Conservation (phyloP, 1,140 invertebrate species). For the Drosophila nikananu region DNA sequence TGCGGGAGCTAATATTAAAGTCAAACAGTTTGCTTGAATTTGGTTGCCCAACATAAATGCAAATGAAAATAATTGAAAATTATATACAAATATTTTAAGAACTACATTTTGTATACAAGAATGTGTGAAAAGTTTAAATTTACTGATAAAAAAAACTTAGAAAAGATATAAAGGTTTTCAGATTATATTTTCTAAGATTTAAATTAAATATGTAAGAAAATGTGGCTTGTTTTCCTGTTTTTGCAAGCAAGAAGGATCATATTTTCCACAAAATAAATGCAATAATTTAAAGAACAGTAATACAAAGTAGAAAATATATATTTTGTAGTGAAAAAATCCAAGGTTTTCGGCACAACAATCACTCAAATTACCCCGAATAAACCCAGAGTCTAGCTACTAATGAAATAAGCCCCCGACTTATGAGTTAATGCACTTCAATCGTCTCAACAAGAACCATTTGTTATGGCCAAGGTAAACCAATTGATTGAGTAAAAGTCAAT, state of each 20-base stretch:
- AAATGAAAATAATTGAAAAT: too few relatives aligned
- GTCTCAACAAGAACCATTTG: neutral
- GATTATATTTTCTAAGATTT: too few relatives aligned
- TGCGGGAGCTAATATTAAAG: constrained; percentile 8
- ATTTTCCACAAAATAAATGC: neutral
- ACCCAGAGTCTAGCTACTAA: neutral
- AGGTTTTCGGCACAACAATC: neutral
- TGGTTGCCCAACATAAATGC: neutral
- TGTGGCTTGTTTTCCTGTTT: neutral
- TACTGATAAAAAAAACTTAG: neutral
- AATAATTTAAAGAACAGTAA: neutral
- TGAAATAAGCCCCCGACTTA: neutral
- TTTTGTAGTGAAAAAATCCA: too few relatives aligned
- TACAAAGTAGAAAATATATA: neutral
- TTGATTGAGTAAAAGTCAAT: constrained; percentile 14
- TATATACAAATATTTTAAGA: neutral
- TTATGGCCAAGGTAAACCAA: constrained; percentile 25
- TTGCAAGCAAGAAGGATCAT: too few relatives aligned
- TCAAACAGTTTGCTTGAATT: constrained; percentile 5
- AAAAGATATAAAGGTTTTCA: neutral
- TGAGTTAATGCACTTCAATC: constrained; percentile 13
- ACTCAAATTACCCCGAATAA: neutral
- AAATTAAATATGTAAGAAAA: neutral
- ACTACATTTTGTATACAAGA: neutral
- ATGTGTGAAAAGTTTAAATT: neutral